phyloP scores from a whole-genome alignment of 2,888 invertebrate species.

The Ypsolopha scabrella region DNA sequence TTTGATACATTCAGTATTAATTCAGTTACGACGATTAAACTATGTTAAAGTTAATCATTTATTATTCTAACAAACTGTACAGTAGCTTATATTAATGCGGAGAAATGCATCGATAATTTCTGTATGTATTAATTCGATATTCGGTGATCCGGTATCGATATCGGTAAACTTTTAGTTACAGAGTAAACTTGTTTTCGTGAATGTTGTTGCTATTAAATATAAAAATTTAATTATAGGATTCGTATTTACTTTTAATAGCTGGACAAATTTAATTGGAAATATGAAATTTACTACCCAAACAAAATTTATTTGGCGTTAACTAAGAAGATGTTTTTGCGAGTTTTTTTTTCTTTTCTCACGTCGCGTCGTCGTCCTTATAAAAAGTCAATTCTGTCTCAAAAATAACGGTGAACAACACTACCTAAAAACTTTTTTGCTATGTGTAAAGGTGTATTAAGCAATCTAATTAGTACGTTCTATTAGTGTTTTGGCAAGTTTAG shows the following conservation, averaged over 20 bases:
- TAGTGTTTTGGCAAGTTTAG: no score
- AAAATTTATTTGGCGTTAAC: constrained; percentile 1
- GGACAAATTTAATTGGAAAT: not conserved
- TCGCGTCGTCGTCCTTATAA: no score
- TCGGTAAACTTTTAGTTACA: not conserved
- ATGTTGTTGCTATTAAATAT: not conserved
- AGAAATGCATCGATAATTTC: not conserved
- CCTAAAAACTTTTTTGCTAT: no score
- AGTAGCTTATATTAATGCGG: not conserved
- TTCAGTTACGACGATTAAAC: constrained; percentile 1
- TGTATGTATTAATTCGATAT: not conserved
- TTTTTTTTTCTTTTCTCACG: constrained; percentile 4
- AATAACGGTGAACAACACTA: no score
- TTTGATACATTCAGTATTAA: constrained; percentile 6
- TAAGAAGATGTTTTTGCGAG: constrained; percentile 5
- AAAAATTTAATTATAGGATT: not conserved
- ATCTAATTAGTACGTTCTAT: no score
- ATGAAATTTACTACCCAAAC: not conserved
- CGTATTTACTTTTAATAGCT: constrained; percentile 2
- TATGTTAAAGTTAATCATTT: not conserved
- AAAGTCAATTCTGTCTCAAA: no score
- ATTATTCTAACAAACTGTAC: constrained; percentile 1
- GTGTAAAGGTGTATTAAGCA: no score
- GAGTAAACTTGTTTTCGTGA: no score
- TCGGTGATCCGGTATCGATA: not conserved